A percentile compares a stretch with the other conserved stretches of the same genome.
phyloP scores from a whole-genome alignment of 2,888 invertebrate genomes.

The Himalopsyche tibetana region DNA sequence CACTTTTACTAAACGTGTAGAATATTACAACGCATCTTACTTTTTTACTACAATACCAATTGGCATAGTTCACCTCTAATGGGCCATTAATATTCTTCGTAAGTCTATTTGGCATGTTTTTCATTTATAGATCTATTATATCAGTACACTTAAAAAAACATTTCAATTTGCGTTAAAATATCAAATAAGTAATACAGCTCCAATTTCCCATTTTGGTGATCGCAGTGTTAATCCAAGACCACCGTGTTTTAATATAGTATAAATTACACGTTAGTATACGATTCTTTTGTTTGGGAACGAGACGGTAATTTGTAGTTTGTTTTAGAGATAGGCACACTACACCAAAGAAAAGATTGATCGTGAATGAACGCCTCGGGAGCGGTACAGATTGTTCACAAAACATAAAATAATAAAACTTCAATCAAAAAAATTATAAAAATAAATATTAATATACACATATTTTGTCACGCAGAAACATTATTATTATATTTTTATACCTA shows the following conservation, averaged over 20 bases:
- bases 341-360: conserved; percentile 27
- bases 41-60: too few species aligned
- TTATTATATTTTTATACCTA: too few species aligned
- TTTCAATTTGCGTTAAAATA: too few species aligned
- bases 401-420: background rate
- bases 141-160: too few species aligned
- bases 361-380: conserved; percentile 18
- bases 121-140: too few species aligned
- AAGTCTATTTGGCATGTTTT: too few species aligned
- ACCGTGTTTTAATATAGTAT: conserved; percentile 58
- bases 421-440: too few species aligned
- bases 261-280: conserved; percentile 58
- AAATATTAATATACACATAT: background rate
- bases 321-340: conserved; percentile 55
- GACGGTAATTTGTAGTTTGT: conserved; percentile 62
- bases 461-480: background rate
- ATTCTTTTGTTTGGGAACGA: conserved; percentile 61
- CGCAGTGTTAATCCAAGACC: conserved; percentile 46
- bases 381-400: background rate
- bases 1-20: too few species aligned
- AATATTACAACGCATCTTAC: too few species aligned
- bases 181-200: background rate
- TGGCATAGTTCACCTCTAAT: too few species aligned
- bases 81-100: too few species aligned
- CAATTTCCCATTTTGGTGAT: background rate